Conservation (phyloP, 2,113 vertebrate species). For the Xenus cinereus region DNA sequence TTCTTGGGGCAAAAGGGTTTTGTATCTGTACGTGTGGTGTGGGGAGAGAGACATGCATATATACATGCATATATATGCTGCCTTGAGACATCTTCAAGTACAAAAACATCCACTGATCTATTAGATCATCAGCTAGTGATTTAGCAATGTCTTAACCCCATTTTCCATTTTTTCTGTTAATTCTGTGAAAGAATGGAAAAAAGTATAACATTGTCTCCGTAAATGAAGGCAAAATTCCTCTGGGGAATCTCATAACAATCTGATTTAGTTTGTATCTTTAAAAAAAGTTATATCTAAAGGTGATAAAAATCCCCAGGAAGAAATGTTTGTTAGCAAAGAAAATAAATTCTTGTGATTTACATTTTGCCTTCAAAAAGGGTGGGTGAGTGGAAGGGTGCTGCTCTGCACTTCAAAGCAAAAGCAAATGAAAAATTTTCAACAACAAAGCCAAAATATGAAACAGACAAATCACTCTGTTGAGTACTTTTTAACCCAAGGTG, state of each 20-base stretch:
- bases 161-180: neutral
- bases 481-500: conserved; percentile 57
- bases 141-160: neutral
- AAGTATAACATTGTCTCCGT: conserved; percentile 14
- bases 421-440: conserved; percentile 68
- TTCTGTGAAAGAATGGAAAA: neutral
- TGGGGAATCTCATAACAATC: conserved; percentile 57
- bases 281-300: conserved; percentile 54
- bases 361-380: conserved; percentile 70
- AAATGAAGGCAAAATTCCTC: conserved; percentile 57
- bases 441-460: conserved; percentile 72
- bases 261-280: conserved; percentile 67
- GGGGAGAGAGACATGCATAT: neutral
- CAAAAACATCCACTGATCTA: neutral
- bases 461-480: conserved; percentile 70
- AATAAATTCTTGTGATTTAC: conserved; percentile 75
- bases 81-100: neutral
- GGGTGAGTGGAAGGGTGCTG: conserved; percentile 57
- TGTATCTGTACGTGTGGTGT: rapidly evolving
- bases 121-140: neutral
- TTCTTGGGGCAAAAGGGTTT: neutral
- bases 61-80: neutral
- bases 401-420: conserved; percentile 73
- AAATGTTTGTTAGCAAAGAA: conserved; percentile 74
- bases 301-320: conserved; percentile 55